A percentile compares a stretch with the other conserved stretches of the same genome.
Evolutionary conservation across 1,140 invertebrate genomes (phyloP).

Genomic region (Drosophila simulans): DNA sequence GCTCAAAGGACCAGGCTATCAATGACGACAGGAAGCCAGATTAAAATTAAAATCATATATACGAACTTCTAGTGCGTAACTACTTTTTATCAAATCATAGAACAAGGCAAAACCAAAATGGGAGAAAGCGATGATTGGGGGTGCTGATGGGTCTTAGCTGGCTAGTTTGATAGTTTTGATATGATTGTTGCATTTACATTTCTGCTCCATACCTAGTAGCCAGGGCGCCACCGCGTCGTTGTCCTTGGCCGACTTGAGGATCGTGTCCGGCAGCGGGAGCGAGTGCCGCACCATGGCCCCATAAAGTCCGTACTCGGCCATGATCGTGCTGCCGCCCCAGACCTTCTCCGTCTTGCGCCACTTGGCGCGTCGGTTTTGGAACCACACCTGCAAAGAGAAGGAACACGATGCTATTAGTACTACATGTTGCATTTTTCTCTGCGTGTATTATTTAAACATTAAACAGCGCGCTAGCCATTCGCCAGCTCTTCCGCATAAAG

Average conservation of each 20-base stretch:
- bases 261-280: constrained; percentile 98
- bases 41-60: too few relatives aligned
- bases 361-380: constrained; percentile 97
- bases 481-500: background rate
- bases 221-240: constrained; percentile 98
- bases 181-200: constrained; percentile 85
- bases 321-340: constrained; percentile 99
- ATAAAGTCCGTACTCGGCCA: constrained; percentile 99
- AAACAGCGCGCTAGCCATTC: background rate
- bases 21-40: too few relatives aligned
- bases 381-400: constrained; percentile 74
- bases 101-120: too few relatives aligned
- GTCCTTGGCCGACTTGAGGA: constrained; percentile 97
- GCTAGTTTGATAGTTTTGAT: constrained; percentile 41
- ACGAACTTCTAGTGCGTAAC: too few relatives aligned
- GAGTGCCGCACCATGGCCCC: constrained; percentile 99
- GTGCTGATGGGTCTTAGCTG: background rate
- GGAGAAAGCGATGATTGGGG: too few relatives aligned
- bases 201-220: constrained; percentile 93
- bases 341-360: constrained; percentile 99
- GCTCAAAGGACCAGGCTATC: too few relatives aligned
- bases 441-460: background rate
- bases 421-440: background rate
- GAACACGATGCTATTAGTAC: too few relatives aligned
- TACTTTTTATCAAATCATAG: too few relatives aligned